Percentiles rank a stretch among this genome's conserved stretches.
Conservation (phyloP, 2,113 vertebrate species). For the Neomonachus schauinslandi region DNA sequence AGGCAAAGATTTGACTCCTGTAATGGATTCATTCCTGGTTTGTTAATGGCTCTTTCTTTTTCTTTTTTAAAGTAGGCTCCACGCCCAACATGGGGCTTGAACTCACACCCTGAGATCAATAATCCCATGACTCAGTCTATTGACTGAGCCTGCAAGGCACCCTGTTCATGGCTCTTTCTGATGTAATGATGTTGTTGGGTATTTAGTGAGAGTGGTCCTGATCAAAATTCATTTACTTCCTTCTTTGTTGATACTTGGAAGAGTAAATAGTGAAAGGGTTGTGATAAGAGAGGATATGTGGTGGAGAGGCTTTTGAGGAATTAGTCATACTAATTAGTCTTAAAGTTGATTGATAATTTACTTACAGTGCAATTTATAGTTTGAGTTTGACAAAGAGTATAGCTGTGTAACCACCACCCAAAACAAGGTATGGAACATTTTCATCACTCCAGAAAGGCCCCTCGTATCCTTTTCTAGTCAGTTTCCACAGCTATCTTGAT, state of each 20-base stretch:
- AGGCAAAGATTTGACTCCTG: background rate
- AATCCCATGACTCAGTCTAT: background rate
- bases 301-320: background rate
- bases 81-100: background rate
- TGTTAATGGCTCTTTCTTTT: background rate
- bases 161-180: background rate
- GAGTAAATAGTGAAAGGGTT: background rate
- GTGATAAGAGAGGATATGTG: background rate
- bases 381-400: slow-evolving; percentile 10
- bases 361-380: background rate
- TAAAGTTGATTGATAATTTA: background rate
- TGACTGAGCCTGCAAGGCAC: background rate
- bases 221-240: background rate
- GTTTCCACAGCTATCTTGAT: background rate
- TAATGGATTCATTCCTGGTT: background rate
- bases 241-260: background rate
- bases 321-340: background rate
- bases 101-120: background rate
- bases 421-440: background rate
- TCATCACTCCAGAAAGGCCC: background rate
- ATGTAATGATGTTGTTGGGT: background rate
- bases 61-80: background rate
- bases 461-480: background rate
- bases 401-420: background rate
- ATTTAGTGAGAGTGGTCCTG: background rate